Percentiles rank a stretch among this genome's conserved stretches.
These are phyloP conservation scores for Oscheius sp. DNA, from an alignment of 1,140 invertebrate species.

Conservation along the genomic window DNA sequence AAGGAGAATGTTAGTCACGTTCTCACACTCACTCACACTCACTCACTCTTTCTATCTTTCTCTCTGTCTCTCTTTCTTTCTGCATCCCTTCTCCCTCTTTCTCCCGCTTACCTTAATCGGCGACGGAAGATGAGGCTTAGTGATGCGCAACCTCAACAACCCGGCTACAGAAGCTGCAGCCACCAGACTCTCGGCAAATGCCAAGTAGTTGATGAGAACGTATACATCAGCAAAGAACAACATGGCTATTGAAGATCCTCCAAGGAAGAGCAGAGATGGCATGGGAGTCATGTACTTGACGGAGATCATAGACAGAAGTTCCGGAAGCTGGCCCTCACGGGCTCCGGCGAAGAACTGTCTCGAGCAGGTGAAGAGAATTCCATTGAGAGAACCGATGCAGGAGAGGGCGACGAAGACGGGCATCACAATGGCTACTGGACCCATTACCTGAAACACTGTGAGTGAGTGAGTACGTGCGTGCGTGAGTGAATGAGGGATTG, in stretches of 20 bases:
- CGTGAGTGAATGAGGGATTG: no score
- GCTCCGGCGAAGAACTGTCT: conserved; percentile 61
- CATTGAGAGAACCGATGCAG: conserved; percentile 51
- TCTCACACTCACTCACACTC: background rate
- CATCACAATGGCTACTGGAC: conserved; percentile 47
- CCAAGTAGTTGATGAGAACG: conserved; percentile 85
- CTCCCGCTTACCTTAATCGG: conserved; percentile 77
- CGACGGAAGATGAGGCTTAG: conserved; percentile 73
- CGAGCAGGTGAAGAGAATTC: conserved; percentile 56
- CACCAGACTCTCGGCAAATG: conserved; percentile 88
- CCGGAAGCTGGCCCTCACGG: conserved; percentile 53
- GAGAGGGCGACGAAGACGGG: conserved; percentile 57
- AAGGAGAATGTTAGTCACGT: background rate
- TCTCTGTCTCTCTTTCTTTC: background rate
- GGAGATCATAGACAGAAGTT: conserved; percentile 59
- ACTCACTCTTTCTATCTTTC: no score
- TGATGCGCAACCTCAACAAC: conserved; percentile 79
- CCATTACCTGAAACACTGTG: conserved; percentile 37
- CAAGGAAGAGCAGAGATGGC: conserved; percentile 60
- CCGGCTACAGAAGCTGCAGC: conserved; percentile 82
- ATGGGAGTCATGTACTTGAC: conserved; percentile 51
- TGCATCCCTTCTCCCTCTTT: background rate
- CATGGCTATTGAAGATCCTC: conserved; percentile 76
- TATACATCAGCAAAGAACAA: conserved; percentile 82
- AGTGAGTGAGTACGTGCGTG: no score